These are phyloP conservation scores for Drosophila ananassae DNA, from an alignment of 1,140 invertebrate species.

Conservation along the genomic window DNA sequence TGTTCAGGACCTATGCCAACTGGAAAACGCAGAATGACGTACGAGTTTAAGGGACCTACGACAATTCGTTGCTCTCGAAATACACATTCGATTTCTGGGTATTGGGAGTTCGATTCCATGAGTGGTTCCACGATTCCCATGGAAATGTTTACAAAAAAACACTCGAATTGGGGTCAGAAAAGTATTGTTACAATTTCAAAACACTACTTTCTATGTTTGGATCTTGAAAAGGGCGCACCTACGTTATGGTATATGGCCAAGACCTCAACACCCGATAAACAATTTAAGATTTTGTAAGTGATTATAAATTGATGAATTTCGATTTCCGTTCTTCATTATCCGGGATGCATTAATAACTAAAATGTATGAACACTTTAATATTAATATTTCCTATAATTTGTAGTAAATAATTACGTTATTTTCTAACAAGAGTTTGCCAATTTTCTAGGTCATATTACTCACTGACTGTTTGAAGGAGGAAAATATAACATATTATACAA, in stretches of 20 bases:
- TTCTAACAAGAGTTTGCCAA: background rate
- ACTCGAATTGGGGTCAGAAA: conserved; percentile 48
- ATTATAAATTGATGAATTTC: conserved; percentile 3
- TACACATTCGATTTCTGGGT: too few relatives aligned
- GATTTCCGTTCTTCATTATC: background rate
- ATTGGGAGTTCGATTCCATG: background rate
- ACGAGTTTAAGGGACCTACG: conserved; percentile 26
- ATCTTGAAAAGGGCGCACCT: background rate
- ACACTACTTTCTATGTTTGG: background rate
- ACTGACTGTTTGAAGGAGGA: conserved; percentile 44
- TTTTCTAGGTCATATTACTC: conserved; percentile 14
- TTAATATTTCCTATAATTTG: background rate
- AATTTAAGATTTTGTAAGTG: conserved; percentile 5
- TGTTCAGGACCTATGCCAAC: conserved; percentile 46
- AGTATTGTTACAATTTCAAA: conserved; percentile 40
- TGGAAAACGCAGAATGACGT: conserved; percentile 11
- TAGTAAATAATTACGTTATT: background rate
- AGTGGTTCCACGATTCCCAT: background rate
- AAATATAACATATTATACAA: conserved; percentile 56
- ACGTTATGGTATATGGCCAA: conserved; percentile 28
- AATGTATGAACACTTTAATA: background rate
- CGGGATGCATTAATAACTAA: background rate
- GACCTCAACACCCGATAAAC: conserved; percentile 21
- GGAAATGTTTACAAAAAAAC: conserved; percentile 50
- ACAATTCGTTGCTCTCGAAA: conserved; percentile 30